phyloP scores from a whole-genome alignment of 2,113 vertebrate species.

The Pituophis catenifer region DNA sequence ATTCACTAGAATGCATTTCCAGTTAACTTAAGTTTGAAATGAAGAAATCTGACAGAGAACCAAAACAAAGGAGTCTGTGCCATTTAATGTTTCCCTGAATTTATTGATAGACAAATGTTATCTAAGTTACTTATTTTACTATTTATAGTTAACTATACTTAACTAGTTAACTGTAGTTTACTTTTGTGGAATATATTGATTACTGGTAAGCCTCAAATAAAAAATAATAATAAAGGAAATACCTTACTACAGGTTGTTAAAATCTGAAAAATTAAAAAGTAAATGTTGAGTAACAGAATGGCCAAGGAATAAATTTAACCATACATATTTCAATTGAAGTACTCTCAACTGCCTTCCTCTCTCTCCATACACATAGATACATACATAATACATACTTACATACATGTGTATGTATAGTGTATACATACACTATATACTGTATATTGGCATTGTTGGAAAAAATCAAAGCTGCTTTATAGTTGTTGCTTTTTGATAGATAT shows the following conservation, averaged over 20 bases:
- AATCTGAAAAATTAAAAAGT: constrained; percentile 9
- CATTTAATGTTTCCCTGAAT: constrained; percentile 7
- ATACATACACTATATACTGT: neutral
- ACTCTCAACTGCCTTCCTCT: neutral
- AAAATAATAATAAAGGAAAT: constrained; percentile 28
- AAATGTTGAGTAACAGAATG: neutral
- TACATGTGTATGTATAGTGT: too few relatives aligned
- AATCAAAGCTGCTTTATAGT: neutral
- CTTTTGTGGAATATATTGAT: constrained; percentile 57
- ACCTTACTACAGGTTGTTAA: constrained; percentile 30
- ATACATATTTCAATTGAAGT: neutral
- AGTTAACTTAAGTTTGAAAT: constrained; percentile 33
- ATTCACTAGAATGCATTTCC: constrained; percentile 32
- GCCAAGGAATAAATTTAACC: neutral
- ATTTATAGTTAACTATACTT: neutral
- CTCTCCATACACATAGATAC: neutral
- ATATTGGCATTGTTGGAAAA: neutral
- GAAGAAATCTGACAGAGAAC: constrained; percentile 32
- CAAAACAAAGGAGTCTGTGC: constrained; percentile 24
- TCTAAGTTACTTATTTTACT: constrained; percentile 53
- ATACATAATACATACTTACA: too few relatives aligned
- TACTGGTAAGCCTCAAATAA: constrained; percentile 28
- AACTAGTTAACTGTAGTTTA: neutral
- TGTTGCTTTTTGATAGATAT: constrained; percentile 6
- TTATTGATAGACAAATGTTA: constrained; percentile 2